Base-by-base conservation (phyloP, 2,888 invertebrate species). In the Aplocera efformata region DNA sequence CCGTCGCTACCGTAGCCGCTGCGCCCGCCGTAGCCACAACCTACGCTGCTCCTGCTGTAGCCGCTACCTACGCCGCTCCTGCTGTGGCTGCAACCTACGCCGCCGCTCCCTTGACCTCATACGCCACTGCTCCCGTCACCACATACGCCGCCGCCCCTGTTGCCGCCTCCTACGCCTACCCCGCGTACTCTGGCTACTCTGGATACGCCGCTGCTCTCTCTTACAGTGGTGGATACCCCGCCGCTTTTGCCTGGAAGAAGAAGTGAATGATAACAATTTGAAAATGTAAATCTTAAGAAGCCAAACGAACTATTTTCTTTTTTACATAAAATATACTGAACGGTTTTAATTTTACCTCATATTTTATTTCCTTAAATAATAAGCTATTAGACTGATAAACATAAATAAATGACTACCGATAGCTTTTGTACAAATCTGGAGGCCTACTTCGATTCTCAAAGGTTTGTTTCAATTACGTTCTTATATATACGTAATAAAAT, bases 181-280 rank as follows among this genome's bases (percentile, higher is more conserved):
- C 23, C 20, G 32, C 27, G 1, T 30, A 37, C 30, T 28, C 35
- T 42, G 28, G 26, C 20, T 10, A 27, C 23, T 32, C 25, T 11
- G 13, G 13, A 17, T 23, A 32, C 20, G 7, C 23, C 25, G n/a
- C 13, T 17, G 3, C 13, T 17, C 13, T 38, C 17, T 17, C 17
- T 10, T 38, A 38, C 13, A 17, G 13, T 5, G 13, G 64, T 72
- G 68, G 78, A 5, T 79, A 78, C 64, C 61, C 67, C 24, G 76
- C 74, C 7, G 5, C 27, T 7, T 27, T 11, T 10, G n/a, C 22
- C n/a, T 32, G n/a, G 10, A 34, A 34, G 21, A 37, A 37, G 30
- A 37, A 37, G 30, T 37, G 20, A 37, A 34, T 34, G 6, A 17
- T 5, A 5, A 17, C 13, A 17, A 5, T 17, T 17, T 17, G 13